Evolutionary conservation across 1,140 invertebrate genomes (phyloP).

Genomic region (Apis cerana): DNA sequence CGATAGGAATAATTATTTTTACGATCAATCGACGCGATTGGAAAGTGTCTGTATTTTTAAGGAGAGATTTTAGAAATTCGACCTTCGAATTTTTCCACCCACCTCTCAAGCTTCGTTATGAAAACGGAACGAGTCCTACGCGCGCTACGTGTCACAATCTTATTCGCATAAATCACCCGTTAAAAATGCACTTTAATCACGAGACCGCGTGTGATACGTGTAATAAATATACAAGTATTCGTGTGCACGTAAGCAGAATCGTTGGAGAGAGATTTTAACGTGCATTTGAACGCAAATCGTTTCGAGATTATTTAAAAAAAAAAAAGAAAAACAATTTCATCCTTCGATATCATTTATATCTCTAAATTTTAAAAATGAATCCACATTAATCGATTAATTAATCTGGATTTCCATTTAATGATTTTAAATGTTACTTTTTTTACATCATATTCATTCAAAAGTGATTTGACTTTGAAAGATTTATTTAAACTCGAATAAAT

Average conservation of each 20-base stretch:
- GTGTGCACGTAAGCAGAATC: neutral
- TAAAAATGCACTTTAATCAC: slow-evolving; percentile 30
- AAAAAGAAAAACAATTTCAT: too few relatives aligned
- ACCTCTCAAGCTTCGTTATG: slow-evolving; percentile 31
- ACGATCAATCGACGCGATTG: neutral
- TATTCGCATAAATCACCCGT: slow-evolving; percentile 37
- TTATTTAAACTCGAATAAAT: neutral
- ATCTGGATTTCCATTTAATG: too few relatives aligned
- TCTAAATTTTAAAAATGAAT: too few relatives aligned
- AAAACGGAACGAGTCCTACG: slow-evolving; percentile 58
- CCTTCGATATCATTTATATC: too few relatives aligned
- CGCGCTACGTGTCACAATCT: slow-evolving; percentile 49
- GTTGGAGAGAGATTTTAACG: too few relatives aligned
- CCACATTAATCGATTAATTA: too few relatives aligned
- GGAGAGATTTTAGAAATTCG: slow-evolving; percentile 37
- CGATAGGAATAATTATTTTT: neutral
- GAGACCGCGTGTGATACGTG: slow-evolving; percentile 3
- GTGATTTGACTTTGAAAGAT: too few relatives aligned
- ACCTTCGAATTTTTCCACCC: slow-evolving; percentile 52
- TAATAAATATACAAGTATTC: slow-evolving; percentile 32
- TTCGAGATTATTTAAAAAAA: too few relatives aligned
- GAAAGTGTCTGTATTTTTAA: neutral
- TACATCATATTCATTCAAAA: too few relatives aligned
- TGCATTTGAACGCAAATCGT: too few relatives aligned
- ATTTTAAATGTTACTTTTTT: too few relatives aligned